Evolutionary conservation across 2,888 invertebrate genomes (phyloP).

Genomic region (Sisyra terminalis): DNA sequence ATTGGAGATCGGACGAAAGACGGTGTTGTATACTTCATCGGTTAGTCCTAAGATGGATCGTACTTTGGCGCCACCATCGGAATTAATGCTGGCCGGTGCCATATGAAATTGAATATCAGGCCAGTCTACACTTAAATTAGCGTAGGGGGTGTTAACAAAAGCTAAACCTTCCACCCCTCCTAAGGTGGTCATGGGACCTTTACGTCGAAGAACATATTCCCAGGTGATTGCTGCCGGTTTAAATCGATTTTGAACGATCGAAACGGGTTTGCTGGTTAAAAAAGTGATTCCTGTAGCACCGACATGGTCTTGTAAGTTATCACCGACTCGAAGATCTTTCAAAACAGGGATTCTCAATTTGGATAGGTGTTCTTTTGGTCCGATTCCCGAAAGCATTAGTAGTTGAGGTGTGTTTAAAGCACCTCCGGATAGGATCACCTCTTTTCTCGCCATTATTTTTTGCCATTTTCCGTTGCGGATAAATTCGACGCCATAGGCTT

Average conservation of each 20-base stretch:
- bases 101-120: slow-evolving; percentile 88
- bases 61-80: slow-evolving; percentile 59
- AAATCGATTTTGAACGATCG: slow-evolving; percentile 61
- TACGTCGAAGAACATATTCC: slow-evolving; percentile 60
- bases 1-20: slow-evolving; percentile 65
- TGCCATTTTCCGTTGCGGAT: slow-evolving; percentile 53
- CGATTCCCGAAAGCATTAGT: slow-evolving; percentile 79
- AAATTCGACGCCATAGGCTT: slow-evolving; percentile 68
- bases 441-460: slow-evolving; percentile 56
- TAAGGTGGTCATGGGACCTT: slow-evolving; percentile 73
- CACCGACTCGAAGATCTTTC: slow-evolving; percentile 59
- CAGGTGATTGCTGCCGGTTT: slow-evolving; percentile 64
- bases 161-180: slow-evolving; percentile 80
- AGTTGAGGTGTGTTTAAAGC: slow-evolving; percentile 85
- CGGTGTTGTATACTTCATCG: slow-evolving; percentile 61
- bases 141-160: slow-evolving; percentile 72
- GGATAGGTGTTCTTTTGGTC: slow-evolving; percentile 50
- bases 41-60: slow-evolving; percentile 64
- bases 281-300: slow-evolving; percentile 73
- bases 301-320: slow-evolving; percentile 78
- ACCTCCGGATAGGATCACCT: slow-evolving; percentile 78
- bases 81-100: slow-evolving; percentile 76
- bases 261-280: slow-evolving; percentile 64
- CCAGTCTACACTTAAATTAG: slow-evolving; percentile 59
- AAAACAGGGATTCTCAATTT: slow-evolving; percentile 52